Percentiles rank a stretch among this genome's conserved stretches.
Evolutionary conservation across 1,140 invertebrate species (phyloP).

Genomic region (Zaprionus camerounensis): DNA sequence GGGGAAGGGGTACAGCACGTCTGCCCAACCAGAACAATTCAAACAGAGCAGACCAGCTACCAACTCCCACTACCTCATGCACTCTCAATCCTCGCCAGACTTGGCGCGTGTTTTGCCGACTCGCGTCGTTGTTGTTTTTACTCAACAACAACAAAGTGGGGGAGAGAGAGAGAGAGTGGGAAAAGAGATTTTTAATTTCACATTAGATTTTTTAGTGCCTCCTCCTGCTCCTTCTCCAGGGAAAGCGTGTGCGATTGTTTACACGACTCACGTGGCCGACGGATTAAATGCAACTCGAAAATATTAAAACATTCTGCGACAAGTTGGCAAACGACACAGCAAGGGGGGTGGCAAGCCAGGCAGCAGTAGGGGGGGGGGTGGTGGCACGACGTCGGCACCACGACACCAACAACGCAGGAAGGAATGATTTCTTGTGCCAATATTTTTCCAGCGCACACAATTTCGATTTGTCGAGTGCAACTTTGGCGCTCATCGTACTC

Average conservation of each 20-base stretch:
- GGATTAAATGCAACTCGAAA: slow-evolving; percentile 82
- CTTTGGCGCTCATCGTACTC: slow-evolving; percentile 82
- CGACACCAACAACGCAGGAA: slow-evolving; percentile 81
- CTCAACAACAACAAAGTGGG: not conserved
- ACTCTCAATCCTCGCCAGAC: slow-evolving; percentile 32
- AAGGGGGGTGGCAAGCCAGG: not conserved
- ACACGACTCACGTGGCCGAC: slow-evolving; percentile 73
- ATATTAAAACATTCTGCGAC: slow-evolving; percentile 83
- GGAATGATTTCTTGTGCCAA: slow-evolving; percentile 84
- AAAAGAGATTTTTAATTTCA: slow-evolving; percentile 63
- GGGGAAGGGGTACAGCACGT: slow-evolving; percentile 7
- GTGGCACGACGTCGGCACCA: slow-evolving; percentile 23
- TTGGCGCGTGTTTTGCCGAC: slow-evolving; percentile 27
- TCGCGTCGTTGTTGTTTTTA: slow-evolving; percentile 44
- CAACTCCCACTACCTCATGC: slow-evolving; percentile 10
- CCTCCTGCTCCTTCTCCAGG: not conserved
- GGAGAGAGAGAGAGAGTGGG: not conserved
- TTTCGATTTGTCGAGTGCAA: slow-evolving; percentile 84
- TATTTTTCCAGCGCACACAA: slow-evolving; percentile 84
- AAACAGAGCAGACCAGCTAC: slow-evolving; percentile 17
- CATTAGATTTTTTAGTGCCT: slow-evolving; percentile 37
- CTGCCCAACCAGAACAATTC: slow-evolving; percentile 38
- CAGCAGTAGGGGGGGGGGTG: not conserved
- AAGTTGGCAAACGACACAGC: slow-evolving; percentile 66
- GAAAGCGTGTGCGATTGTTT: slow-evolving; percentile 73